phyloP scores from a whole-genome alignment of 2,113 vertebrate genomes.

The Mesocricetus auratus region DNA sequence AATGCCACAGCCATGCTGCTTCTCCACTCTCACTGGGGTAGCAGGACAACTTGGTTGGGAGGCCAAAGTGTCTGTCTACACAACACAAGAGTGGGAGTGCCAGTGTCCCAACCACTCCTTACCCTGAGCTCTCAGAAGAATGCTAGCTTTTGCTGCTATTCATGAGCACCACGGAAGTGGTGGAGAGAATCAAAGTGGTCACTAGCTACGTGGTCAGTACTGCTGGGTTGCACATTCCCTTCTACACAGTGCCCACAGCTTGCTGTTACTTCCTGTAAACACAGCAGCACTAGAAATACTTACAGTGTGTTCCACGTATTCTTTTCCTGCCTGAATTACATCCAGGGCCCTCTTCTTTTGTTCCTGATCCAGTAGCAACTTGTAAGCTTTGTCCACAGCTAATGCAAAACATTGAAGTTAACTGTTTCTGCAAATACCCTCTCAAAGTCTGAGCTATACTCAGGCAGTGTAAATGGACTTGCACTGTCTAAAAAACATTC shows the following conservation, averaged over 20 bases:
- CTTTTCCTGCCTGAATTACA: constrained; percentile 96
- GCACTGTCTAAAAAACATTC: constrained; percentile 69
- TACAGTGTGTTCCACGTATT: constrained; percentile 98
- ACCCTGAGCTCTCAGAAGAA: not conserved
- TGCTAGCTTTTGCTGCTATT: not conserved
- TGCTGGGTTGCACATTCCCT: constrained; percentile 54
- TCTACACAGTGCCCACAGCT: constrained; percentile 49
- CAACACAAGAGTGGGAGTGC: not conserved
- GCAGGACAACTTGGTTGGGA: not conserved
- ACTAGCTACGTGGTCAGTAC: not conserved
- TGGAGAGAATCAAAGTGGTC: not conserved
- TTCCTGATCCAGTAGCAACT: constrained; percentile 95
- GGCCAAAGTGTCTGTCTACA: not conserved
- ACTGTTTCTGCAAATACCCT: constrained; percentile 81
- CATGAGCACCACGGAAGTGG: not conserved
- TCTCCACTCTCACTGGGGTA: not conserved
- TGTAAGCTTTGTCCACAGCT: constrained; percentile 99
- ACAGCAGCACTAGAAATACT: constrained; percentile 86
- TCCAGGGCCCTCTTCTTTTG: constrained; percentile 98
- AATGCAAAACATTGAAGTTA: constrained; percentile 84
- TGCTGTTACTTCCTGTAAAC: constrained; percentile 78
- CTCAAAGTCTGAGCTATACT: constrained; percentile 81
- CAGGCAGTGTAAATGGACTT: constrained; percentile 74
- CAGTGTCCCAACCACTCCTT: not conserved
- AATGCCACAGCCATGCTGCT: not conserved